Evolutionary conservation across 2,113 vertebrate genomes (phyloP).

Genomic region (Callorhinus ursinus): DNA sequence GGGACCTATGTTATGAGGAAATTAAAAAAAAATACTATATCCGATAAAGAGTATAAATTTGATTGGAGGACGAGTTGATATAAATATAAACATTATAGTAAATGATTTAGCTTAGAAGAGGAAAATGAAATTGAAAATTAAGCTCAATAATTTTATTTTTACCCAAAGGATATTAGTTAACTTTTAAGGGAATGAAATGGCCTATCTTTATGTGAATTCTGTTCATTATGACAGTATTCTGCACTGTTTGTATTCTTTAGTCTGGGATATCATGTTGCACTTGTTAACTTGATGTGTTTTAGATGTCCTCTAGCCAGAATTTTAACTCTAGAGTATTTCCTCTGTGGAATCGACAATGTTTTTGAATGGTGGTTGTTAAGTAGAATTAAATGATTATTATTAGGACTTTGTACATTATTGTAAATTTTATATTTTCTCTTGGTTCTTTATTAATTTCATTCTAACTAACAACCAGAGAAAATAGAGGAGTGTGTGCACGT

Average conservation of each 20-base stretch:
- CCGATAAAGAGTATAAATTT: background rate
- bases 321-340: constrained; percentile 14
- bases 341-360: background rate
- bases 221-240: background rate
- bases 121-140: constrained; percentile 17
- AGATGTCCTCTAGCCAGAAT: background rate
- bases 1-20: background rate
- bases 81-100: constrained; percentile 30
- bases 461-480: background rate
- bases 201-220: background rate
- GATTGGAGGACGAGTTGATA: background rate
- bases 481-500: background rate
- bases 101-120: constrained; percentile 28
- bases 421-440: constrained; percentile 34
- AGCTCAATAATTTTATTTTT: constrained; percentile 25
- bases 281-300: constrained; percentile 2
- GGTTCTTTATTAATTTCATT: background rate
- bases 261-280: background rate
- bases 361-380: constrained; percentile 25
- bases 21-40: background rate
- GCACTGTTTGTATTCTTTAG: background rate
- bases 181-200: constrained; percentile 10
- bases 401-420: background rate
- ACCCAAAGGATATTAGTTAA: background rate
- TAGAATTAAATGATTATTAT: constrained; percentile 1